phyloP scores from a whole-genome alignment of 2,797 vertebrate genomes.

The Tokudaia tokunoshimensis region DNA sequence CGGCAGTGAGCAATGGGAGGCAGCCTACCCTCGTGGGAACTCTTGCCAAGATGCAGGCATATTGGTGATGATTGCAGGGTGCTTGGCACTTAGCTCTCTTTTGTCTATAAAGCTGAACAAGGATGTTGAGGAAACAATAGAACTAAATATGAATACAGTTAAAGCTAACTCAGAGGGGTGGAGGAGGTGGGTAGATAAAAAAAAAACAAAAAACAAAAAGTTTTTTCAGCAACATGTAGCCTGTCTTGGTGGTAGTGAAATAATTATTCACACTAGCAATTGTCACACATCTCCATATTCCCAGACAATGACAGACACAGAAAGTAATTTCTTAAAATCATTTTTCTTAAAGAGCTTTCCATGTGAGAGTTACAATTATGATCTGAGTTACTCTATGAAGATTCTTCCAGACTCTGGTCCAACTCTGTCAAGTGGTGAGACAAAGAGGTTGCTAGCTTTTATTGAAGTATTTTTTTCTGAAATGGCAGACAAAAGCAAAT shows the following conservation, averaged over 20 bases:
- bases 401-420: neutral
- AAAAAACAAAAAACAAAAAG: neutral
- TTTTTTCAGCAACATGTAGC: neutral
- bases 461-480: neutral
- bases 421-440: neutral
- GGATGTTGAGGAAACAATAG: neutral
- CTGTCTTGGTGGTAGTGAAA: neutral
- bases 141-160: neutral
- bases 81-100: neutral
- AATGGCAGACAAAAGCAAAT: neutral
- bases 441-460: neutral
- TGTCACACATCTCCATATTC: neutral
- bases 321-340: constrained; percentile 17
- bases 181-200: neutral
- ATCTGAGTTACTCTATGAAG: neutral
- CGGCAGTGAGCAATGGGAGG: neutral
- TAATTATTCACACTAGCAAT: neutral
- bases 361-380: neutral
- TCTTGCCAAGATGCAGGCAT: neutral
- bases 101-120: neutral
- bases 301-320: neutral
- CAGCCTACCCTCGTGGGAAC: neutral
- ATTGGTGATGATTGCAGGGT: neutral
- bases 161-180: neutral
- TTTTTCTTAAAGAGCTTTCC: neutral